Base-by-base conservation (phyloP, 2,797 vertebrate genomes). In the Ficedula albicollis region DNA sequence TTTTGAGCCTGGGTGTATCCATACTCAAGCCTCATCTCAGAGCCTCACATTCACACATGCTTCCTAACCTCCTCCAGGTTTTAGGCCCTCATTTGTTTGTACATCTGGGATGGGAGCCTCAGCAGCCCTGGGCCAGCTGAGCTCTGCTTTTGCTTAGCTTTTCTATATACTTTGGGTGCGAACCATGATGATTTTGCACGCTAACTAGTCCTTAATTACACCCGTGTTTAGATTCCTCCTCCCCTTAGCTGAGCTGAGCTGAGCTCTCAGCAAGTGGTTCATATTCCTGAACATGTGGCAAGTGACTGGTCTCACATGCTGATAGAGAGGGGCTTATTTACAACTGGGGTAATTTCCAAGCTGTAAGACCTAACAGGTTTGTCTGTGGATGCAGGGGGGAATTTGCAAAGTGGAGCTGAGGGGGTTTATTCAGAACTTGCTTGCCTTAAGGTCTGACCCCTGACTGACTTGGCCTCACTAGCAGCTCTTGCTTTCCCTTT, bases 381-480 rank as follows among this genome's bases (percentile, higher is more conserved):
- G 30, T 30, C 36, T 87, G 29, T 27, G 15, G 43, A 22, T 30
- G 21, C 2, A 5, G 15, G 7, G 11, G 13, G 13, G 13, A 27
- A 32, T 54, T 78, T 86, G 36, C 12, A 54, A 86, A 75, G 30
- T 41, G 20, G 41, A 39, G 27, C 2, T 80, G 39, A 55, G 46
- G 21, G 41, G 22, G 26, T 64, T 83, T 36, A 41, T 73, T 59
- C 25, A 48, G 43, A 19, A 19, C 6, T 74, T 23, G 10, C 6
- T 84, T 91, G 29, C 16, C 48, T 69, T 78, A 29, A 54, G 43
- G 34, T 22, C 22, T 81, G 34, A 34, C 9, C 18, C 5, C 18
- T 63, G 8, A 15, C 17, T 78, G 15, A 10, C 0, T 38, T 79
- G 5, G 30, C 1, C 5, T 68, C 0, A 1, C 2, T 20, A 39